Base-by-base conservation (phyloP, 2,113 vertebrate genomes). In the Echinops telfairi region DNA sequence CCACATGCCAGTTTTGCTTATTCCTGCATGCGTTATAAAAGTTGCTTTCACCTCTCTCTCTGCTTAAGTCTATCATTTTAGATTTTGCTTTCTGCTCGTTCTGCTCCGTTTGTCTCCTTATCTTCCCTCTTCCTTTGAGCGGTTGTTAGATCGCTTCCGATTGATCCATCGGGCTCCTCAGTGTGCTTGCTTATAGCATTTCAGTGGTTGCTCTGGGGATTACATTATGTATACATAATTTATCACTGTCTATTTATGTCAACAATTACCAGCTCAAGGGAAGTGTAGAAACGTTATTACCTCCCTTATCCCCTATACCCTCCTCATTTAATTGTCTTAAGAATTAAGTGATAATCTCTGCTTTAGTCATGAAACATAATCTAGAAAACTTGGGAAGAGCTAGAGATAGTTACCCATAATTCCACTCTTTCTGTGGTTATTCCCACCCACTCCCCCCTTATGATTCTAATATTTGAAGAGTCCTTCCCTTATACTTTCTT, bases 21-120 rank as follows among this genome's bases (percentile, higher is more conserved):
- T 0, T 14, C 90, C n/a, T n/a, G n/a, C n/a, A n/a, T n/a, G n/a
- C n/a, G n/a, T n/a, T n/a, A n/a, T n/a, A n/a, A n/a, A n/a, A 82
- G 20, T 11, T 38, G 31, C 27, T 6, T 27, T 64, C 23, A 25
- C n/a, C n/a, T 25, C 23, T 64, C 76, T 96, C 64, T 92, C 33
- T 92, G n/a, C 57, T 78, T 88, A 80, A 86, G 80, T 29, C 68
- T 94, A 43, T 70, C 53, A 33, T 87, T 94, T 92, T 80, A 88
- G 14, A 25, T 38, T 47, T 53, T 81, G 6, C 29, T 29, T 33
- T 64, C 12, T 78, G 20, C 23, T 87, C 83, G 4, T 68, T 68
- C 88, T 68, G 16, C 58, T 17, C 15, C 15, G 17, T 93, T 85
- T 91, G 38, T 62, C 6, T 62, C 60, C 7, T 40, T 3, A 40